phyloP scores from a whole-genome alignment of 1,140 invertebrate species.

The Pissodes strobi region DNA sequence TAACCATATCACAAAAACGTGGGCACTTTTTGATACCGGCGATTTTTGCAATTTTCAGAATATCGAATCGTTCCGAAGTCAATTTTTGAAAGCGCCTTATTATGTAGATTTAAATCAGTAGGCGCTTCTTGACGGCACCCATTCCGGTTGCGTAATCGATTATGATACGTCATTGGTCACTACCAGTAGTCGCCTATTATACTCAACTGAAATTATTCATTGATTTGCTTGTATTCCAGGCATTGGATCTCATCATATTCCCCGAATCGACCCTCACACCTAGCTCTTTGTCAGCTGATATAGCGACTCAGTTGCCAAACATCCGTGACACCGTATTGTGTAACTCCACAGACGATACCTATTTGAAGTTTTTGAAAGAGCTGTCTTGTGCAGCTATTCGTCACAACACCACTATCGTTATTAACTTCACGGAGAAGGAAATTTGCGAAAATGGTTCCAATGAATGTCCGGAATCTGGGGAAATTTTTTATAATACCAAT shows the following conservation, averaged over 20 bases:
- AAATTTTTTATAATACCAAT: constrained; percentile 72
- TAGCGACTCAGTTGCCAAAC: constrained; percentile 7
- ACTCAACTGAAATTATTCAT: no score
- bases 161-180: no score
- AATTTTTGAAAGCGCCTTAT: no score
- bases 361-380: constrained; percentile 36
- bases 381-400: constrained; percentile 56
- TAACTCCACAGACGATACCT: constrained; percentile 25
- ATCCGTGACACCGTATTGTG: constrained; percentile 12
- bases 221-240: constrained; percentile 8
- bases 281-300: neutral
- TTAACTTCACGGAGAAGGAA: constrained; percentile 70
- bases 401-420: constrained; percentile 65
- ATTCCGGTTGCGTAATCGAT: no score
- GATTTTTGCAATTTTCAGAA: no score
- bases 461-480: constrained; percentile 43
- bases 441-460: constrained; percentile 39
- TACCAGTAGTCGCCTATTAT: no score
- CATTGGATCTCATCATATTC: constrained; percentile 35
- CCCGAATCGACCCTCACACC: constrained; percentile 29
- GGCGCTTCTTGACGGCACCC: no score
- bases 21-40: no score
- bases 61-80: no score
- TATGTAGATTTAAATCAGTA: no score
- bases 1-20: no score